These are phyloP conservation scores for Gasterosteus aculeatus DNA, from an alignment of 2,113 vertebrate genomes.

Conservation along the genomic window DNA sequence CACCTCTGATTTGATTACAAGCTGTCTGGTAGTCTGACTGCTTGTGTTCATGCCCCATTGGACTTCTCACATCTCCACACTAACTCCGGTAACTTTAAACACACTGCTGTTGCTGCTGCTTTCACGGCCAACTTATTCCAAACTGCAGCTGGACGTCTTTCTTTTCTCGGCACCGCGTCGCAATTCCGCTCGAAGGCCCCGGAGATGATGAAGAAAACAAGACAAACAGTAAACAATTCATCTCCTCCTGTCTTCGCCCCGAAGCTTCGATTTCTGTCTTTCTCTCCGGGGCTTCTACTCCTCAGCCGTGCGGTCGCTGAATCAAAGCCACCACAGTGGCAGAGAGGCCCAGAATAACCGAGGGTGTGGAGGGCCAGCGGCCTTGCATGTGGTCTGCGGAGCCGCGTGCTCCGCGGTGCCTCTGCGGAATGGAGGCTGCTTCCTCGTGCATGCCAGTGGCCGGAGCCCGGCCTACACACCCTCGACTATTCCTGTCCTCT, in stretches of 20 bases:
- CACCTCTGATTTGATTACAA: neutral
- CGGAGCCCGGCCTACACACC: slow-evolving; percentile 79
- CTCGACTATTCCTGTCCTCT: slow-evolving; percentile 79
- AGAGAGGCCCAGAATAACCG: slow-evolving; percentile 72
- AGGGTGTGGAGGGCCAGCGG: slow-evolving; percentile 71
- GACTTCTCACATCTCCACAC: neutral
- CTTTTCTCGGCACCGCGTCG: slow-evolving; percentile 1
- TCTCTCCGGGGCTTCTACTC: slow-evolving; percentile 36
- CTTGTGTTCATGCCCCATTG: neutral
- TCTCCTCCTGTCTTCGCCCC: slow-evolving; percentile 29
- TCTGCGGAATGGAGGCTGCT: slow-evolving; percentile 77
- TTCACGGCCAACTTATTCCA: neutral
- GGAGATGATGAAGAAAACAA: slow-evolving; percentile 19
- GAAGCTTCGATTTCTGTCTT: slow-evolving; percentile 53
- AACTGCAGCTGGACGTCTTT: slow-evolving; percentile 32
- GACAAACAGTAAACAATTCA: slow-evolving; percentile 55
- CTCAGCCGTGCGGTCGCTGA: slow-evolving; percentile 66
- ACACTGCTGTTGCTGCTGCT: neutral
- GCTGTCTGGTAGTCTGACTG: neutral
- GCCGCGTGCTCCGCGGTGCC: slow-evolving; percentile 64
- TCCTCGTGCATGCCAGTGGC: slow-evolving; percentile 84
- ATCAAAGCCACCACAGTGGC: slow-evolving; percentile 70
- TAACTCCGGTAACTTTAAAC: slow-evolving; percentile 27
- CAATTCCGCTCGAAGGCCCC: slow-evolving; percentile 28
- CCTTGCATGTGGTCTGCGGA: slow-evolving; percentile 77